Evolutionary conservation across 1,140 invertebrate species (phyloP), one percentile per base, ranked within the genome.

Genomic region (Aphelenchoides fujianensis): DNA sequence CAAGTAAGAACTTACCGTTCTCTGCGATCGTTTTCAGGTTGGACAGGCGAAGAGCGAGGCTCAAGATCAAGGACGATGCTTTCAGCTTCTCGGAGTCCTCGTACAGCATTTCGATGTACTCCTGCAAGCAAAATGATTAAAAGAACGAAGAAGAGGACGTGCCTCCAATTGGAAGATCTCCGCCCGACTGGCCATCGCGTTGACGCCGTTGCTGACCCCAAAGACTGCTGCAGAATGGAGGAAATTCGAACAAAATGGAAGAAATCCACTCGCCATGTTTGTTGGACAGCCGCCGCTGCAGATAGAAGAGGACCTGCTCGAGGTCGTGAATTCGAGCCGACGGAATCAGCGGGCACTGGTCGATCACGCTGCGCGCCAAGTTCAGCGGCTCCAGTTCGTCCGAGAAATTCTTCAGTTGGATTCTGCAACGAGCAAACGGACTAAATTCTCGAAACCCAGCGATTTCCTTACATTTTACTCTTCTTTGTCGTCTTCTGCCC

Each of bases 41-140:
- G 84, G 97, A 92, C 32, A 94, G 91, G 85, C 94, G 91, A 78
- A 92, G 89, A 0, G 94, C 91, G 59, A 98, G 88, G 85, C 94
- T 91, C 61, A 96, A 87, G 73, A 98, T 92, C 62, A 94, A 87
- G 16, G 90, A 90, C n/a, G 94, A 93, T 34, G 92, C 95, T 85
- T 91, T 91, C 30, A 95, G 90, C 88, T 97, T 97, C 77, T 93
- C 92, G 48, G 90, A 90, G 75, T 94, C 94, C 86, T 98, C 96
- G 85, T 98, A 99, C 2, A 99, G 86, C 70, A 98, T 86, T 86
- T 98, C 95, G 53, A 97, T 91, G 85, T 98, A 98, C 77, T 91
- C 90, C 82, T 97, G n/a, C n/a, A 92, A n/a, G 23, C 7, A 59
- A 31, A 48, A 48, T 48, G 12, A 16, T 48, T 16, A 12, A 48